Conservation (phyloP, 2,888 invertebrate species). For the Heliconius cydno region DNA sequence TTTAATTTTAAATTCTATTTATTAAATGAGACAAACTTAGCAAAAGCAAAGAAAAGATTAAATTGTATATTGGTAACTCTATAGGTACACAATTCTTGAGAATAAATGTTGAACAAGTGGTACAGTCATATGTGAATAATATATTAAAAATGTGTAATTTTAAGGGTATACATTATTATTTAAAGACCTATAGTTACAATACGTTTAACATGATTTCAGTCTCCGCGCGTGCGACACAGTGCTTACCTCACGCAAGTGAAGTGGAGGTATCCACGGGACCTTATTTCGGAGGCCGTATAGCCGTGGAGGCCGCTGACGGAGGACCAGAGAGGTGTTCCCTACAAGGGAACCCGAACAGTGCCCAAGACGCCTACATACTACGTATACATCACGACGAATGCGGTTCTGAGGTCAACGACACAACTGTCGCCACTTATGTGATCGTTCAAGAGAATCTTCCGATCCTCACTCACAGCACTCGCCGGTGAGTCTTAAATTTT, state of each 20-base stretch:
- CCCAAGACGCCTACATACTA: conserved; percentile 88
- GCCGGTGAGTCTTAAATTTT: conserved; percentile 74
- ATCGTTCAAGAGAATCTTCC: conserved; percentile 92
- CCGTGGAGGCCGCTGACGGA: conserved; percentile 88
- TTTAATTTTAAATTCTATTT: not conserved
- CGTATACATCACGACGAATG: conserved; percentile 89
- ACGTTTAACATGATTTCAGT: conserved; percentile 72
- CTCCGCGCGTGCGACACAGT: conserved; percentile 91
- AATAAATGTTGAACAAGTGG: not conserved
- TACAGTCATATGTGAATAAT: not conserved
- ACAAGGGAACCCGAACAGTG: conserved; percentile 88
- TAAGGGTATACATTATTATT: no score
- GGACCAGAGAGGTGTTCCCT: conserved; percentile 87
- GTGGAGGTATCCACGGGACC: conserved; percentile 93
- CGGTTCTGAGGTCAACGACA: conserved; percentile 89
- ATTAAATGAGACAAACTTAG: no score
- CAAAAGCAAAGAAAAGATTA: no score
- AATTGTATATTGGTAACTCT: no score
- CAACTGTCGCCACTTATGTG: conserved; percentile 91
- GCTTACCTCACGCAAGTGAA: conserved; percentile 90
- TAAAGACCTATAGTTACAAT: not conserved
- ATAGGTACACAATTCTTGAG: no score
- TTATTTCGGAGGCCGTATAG: conserved; percentile 90
- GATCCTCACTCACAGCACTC: conserved; percentile 91
- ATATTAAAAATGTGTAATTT: not conserved